A percentile compares a stretch with the other conserved stretches of the same genome.
Conservation (phyloP, 2,888 invertebrate genomes). For the Drosophila multiciliata region DNA sequence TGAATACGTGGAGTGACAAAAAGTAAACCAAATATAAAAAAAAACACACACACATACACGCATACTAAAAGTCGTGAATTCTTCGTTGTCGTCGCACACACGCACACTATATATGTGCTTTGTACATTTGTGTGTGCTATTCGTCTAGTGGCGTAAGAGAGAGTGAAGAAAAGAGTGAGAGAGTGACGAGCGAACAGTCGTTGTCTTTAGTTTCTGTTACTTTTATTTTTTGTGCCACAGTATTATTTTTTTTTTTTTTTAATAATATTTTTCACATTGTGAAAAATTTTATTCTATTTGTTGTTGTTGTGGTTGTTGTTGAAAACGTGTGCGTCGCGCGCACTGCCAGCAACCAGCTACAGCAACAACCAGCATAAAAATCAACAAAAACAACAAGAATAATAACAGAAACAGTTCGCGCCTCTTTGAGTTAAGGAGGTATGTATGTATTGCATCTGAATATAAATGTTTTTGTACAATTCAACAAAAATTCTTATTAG, state of each 20-base stretch:
- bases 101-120: slow-evolving; percentile 12
- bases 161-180: slow-evolving; percentile 14
- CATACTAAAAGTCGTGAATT: slow-evolving; percentile 72
- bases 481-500: slow-evolving; percentile 64
- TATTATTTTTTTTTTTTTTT: slow-evolving; percentile 61
- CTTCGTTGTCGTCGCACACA: slow-evolving; percentile 51
- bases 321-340: slow-evolving; percentile 51
- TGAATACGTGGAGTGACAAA: slow-evolving; percentile 78
- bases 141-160: slow-evolving; percentile 40
- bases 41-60: slow-evolving; percentile 41
- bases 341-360: slow-evolving; percentile 44
- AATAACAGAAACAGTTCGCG: slow-evolving; percentile 64
- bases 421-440: slow-evolving; percentile 74
- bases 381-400: slow-evolving; percentile 34
- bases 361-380: slow-evolving; percentile 43
- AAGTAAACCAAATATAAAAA: slow-evolving; percentile 29
- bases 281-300: slow-evolving; percentile 50
- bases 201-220: slow-evolving; percentile 58
- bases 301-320: slow-evolving; percentile 35
- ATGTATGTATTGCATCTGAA: slow-evolving; percentile 42
- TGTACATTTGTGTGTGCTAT: slow-evolving; percentile 28
- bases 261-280: slow-evolving; percentile 72
- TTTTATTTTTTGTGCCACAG: slow-evolving; percentile 43
- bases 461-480: slow-evolving; percentile 57
- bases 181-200: slow-evolving; percentile 25